A percentile compares a stretch with the other conserved stretches of the same genome.
Conservation (phyloP, 2,888 invertebrate genomes). For the Furcula furcula region DNA sequence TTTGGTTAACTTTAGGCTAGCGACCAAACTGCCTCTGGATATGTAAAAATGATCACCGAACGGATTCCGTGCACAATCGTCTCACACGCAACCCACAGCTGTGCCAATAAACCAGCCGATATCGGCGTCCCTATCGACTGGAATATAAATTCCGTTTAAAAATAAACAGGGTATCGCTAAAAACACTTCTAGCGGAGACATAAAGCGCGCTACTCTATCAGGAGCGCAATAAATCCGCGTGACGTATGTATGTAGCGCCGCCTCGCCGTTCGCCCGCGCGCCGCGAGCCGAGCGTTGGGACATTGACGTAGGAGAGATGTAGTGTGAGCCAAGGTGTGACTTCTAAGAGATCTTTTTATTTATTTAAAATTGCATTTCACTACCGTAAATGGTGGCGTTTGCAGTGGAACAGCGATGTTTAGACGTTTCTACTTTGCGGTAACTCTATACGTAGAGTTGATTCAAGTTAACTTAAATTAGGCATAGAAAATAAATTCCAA, state of each 20-base stretch:
- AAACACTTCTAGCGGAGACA: conserved; percentile 33
- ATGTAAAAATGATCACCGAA: conserved; percentile 10
- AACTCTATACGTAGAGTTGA: no score
- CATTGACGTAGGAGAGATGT: conserved; percentile 1
- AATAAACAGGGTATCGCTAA: conserved; percentile 35
- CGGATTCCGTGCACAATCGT: no score
- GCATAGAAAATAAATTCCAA: no score
- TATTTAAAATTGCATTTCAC: no score
- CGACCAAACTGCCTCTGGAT: background rate
- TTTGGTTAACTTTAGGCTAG: no score
- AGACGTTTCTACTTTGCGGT: no score
- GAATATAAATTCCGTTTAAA: conserved; percentile 37
- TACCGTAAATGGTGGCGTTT: no score
- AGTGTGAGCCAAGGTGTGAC: no score
- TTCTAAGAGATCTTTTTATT: no score
- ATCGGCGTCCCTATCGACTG: conserved; percentile 23
- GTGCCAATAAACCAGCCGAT: conserved; percentile 24
- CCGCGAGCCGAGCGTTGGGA: background rate
- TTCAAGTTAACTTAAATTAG: no score
- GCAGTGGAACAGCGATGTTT: no score
- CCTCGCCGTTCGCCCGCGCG: background rate
- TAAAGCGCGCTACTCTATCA: conserved; percentile 39
- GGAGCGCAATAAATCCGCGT: conserved; percentile 40
- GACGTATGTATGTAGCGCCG: conserved; percentile 11
- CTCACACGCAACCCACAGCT: conserved; percentile 10